Evolutionary conservation across 2,797 vertebrate genomes (phyloP), one percentile per base, ranked within the genome.

Genomic region (Cossypha dichroa): DNA sequence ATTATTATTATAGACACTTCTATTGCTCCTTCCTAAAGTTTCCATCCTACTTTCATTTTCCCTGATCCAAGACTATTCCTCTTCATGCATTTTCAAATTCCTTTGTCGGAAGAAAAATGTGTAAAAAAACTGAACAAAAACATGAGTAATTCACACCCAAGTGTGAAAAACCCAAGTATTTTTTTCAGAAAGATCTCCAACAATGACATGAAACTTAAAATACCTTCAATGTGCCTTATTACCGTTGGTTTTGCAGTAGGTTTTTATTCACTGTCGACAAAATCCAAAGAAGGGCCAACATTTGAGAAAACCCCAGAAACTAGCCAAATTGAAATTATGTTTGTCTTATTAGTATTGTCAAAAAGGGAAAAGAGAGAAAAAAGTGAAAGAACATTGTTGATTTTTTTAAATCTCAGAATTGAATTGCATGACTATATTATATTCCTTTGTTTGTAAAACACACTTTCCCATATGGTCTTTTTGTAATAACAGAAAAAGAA

Each of bases 101-200:
- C 9, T 76, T 82, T 7, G 1, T 13, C 22, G 18, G 58, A 69
- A 60, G 9, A 49, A 51, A 75, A 62, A 25, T 8, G 46, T 6
- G 3, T 5, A 34, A 2, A 51, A 51, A 45, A 64, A 23, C 3
- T 8, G 4, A 15, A 31, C 10, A 43, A 34, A 45, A 70, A 5
- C 0, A 1, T 31, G 6, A 4, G 3, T 2, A 64, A 19, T 38
- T 69, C 13, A 48, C 15, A 59, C 2, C 52, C 13, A 19, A 77
- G 26, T 43, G 73, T 43, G 60, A 31, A 28, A 59, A 34, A 3
- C 4, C 5, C 8, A 25, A 26, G 1, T 5, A 2, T 8, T 26
- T 62, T 9, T 56, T 68, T 29, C 17, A 52, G 13, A 73, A 68
- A 56, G 6, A 16, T 63, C 5, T 80, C 21, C 18, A 66, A 31